A percentile compares a stretch with the other conserved stretches of the same genome.
Conservation (phyloP, 2,797 vertebrate species). For the Varecia variegata region DNA sequence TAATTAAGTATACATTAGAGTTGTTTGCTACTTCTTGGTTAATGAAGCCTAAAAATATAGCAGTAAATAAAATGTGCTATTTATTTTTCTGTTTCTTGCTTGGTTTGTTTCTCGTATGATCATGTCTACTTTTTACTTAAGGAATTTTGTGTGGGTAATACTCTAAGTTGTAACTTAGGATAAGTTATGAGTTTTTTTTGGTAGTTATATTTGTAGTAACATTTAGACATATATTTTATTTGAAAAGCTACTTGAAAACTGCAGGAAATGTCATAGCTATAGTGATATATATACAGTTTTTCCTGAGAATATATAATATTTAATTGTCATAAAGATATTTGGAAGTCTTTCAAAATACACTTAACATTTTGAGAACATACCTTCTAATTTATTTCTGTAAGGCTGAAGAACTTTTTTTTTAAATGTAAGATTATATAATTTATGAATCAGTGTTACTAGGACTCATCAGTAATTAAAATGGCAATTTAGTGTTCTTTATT, state of each 20-base stretch:
- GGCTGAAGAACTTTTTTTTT: conserved; percentile 45
- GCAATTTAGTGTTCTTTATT: background rate
- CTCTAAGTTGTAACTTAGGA: conserved; percentile 56
- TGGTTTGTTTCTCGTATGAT: conserved; percentile 64
- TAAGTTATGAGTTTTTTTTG: conserved; percentile 38
- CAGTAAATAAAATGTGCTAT: conserved; percentile 67
- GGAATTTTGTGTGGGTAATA: conserved; percentile 68
- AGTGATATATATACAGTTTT: background rate
- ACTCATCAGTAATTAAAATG: conserved; percentile 11
- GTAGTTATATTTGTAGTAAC: conserved; percentile 40
- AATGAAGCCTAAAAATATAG: conserved; percentile 68
- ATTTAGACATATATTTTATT: conserved; percentile 45
- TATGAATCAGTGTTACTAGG: conserved; percentile 44
- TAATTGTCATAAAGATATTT: conserved; percentile 57
- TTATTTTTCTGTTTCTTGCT: conserved; percentile 66
- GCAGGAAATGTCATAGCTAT: background rate
- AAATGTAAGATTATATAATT: conserved; percentile 30
- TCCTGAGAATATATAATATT: background rate
- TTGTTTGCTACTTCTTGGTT: conserved; percentile 72
- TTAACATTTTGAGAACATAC: conserved; percentile 35
- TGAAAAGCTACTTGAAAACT: conserved; percentile 52
- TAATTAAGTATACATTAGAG: conserved; percentile 52
- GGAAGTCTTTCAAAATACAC: conserved; percentile 43
- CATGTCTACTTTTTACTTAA: conserved; percentile 69
- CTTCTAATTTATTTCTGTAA: conserved; percentile 45